Percentiles rank a stretch among this genome's conserved stretches.
phyloP scores from a whole-genome alignment of 2,888 invertebrate genomes.

The Netelia fuscicornis region DNA sequence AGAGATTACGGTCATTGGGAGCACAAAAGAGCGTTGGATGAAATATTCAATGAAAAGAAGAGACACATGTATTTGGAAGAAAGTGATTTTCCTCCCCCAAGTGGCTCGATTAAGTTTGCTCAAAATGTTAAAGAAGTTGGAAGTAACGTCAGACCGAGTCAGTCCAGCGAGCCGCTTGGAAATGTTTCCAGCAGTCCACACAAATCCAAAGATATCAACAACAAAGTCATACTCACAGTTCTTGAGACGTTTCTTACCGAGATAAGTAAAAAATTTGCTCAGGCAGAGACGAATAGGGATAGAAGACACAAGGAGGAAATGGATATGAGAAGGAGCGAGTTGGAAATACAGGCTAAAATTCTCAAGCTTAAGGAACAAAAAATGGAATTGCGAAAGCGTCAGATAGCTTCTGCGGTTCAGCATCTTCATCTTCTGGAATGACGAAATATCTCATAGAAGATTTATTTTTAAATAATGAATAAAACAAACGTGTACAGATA shows the following conservation, averaged over 20 bases:
- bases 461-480: too few species aligned
- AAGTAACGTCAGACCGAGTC: not conserved
- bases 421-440: constrained; percentile 34
- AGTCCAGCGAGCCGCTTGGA: constrained; percentile 40
- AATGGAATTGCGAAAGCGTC: constrained; percentile 73
- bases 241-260: constrained; percentile 68
- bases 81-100: constrained; percentile 70
- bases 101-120: constrained; percentile 63
- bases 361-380: constrained; percentile 77
- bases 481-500: too few species aligned
- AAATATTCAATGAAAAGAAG: constrained; percentile 79
- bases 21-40: constrained; percentile 80
- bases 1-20: constrained; percentile 81
- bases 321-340: constrained; percentile 73
- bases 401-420: constrained; percentile 74
- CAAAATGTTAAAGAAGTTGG: constrained; percentile 29
- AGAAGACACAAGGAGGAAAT: constrained; percentile 77
- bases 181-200: not conserved
- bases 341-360: constrained; percentile 75
- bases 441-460: not conserved
- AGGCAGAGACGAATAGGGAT: constrained; percentile 75
- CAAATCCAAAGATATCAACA: not conserved
- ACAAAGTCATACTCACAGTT: constrained; percentile 14
- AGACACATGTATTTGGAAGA: constrained; percentile 75
- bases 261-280: constrained; percentile 73